Evolutionary conservation across 1,140 invertebrate species (phyloP).

Genomic region (Halictus rubicundus): DNA sequence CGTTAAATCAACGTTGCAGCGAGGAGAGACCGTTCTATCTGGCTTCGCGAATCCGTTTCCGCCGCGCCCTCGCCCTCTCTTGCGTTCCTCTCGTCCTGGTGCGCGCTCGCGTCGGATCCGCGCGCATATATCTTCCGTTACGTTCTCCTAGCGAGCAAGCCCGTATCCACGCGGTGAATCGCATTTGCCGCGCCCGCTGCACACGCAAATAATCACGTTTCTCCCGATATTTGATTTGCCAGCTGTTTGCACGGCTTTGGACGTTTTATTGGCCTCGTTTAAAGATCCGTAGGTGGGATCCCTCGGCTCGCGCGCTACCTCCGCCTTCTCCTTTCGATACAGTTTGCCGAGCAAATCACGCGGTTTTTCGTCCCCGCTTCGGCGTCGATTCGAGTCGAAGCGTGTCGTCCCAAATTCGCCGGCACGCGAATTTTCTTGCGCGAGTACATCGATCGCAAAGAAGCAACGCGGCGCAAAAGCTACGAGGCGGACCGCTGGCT

Average conservation of each 20-base stretch:
- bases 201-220: constrained; percentile 56
- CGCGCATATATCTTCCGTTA: constrained; percentile 36
- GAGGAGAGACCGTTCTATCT: constrained; percentile 14
- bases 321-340: not conserved
- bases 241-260: constrained; percentile 45
- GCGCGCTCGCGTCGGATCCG: not conserved
- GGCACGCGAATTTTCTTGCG: not conserved
- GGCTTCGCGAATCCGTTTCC: not conserved
- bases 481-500: not conserved
- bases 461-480: not conserved
- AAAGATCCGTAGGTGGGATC: constrained; percentile 29
- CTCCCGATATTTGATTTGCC: constrained; percentile 54
- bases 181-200: constrained; percentile 41
- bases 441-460: not conserved
- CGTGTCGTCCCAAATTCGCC: no score
- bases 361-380: not conserved
- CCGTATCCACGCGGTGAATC: constrained; percentile 39
- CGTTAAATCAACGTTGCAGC: constrained; percentile 61
- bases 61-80: not conserved
- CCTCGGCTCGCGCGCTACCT: not conserved
- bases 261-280: constrained; percentile 40
- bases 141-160: constrained; percentile 18
- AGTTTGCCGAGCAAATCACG: constrained; percentile 27
- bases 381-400: no score
- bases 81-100: no score